Evolutionary conservation across 1,140 invertebrate genomes (phyloP).

Genomic region (Laupala kohalensis): DNA sequence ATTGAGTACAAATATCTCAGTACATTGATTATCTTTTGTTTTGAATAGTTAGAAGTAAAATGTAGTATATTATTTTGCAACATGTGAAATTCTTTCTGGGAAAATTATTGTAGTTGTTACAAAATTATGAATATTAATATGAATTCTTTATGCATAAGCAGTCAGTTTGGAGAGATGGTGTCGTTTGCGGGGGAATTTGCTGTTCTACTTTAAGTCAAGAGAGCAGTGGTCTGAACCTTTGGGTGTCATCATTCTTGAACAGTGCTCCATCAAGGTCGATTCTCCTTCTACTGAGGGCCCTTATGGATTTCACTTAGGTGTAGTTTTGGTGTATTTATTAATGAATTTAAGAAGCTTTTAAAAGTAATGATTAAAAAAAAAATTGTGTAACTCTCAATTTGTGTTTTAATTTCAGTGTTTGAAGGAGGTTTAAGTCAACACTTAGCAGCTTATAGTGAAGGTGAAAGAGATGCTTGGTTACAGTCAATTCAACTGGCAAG

Average conservation of each 20-base stretch:
- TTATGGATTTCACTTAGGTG: conserved; percentile 58
- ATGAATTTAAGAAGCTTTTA: background rate
- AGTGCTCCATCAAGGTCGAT: conserved; percentile 64
- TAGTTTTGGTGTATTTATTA: no score
- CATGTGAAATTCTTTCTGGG: background rate
- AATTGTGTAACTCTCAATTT: background rate
- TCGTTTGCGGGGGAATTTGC: conserved; percentile 76
- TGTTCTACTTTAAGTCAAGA: conserved; percentile 87
- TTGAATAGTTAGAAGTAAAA: no score
- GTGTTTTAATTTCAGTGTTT: conserved; percentile 45
- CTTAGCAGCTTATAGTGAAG: conserved; percentile 62
- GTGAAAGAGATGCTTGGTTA: conserved; percentile 76
- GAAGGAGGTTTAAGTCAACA: conserved; percentile 67
- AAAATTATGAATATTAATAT: background rate
- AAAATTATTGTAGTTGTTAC: background rate
- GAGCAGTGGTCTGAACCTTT: conserved; percentile 78
- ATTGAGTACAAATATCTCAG: no score
- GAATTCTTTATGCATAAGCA: conserved; percentile 30
- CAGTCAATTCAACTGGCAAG: conserved; percentile 71
- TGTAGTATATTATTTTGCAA: background rate
- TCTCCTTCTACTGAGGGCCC: conserved; percentile 41
- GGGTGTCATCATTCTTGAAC: conserved; percentile 76
- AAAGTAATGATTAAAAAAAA: background rate
- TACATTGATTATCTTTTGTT: no score
- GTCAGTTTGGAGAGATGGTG: conserved; percentile 79